Base-by-base conservation (phyloP, 2,888 invertebrate genomes). In the Zelleria hepariella region DNA sequence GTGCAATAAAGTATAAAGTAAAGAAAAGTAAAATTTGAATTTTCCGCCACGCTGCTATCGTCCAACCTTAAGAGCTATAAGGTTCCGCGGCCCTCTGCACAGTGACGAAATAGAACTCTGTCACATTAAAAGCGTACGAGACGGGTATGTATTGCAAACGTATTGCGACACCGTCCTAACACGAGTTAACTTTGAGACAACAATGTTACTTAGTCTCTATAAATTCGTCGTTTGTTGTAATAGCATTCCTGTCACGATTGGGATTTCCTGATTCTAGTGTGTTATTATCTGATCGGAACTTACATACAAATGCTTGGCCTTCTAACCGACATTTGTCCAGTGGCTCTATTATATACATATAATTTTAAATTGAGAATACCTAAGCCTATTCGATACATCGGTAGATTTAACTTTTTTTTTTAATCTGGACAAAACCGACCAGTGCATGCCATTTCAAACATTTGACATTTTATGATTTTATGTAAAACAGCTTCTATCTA, bases 181-280 rank as follows among this genome's bases (percentile, higher is more conserved):
- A 61, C 58, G 52, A 59, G 58, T 57, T 32, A 1, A 24, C 48
- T 59, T 61, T 62, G 62, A 61, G 32, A 62, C 60, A 55, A 61
- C 66, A 66, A 65, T 63, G 58, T 60, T 57, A 60, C 60, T 60
- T 48, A 56, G 58, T 58, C 60, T 10, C 25, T 42, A 49, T 62
- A 62, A 59, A 63, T 60, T 62, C 57, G 61, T 63, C 59, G 60
- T 62, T 60, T 51, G n/a, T n/a, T n/a, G n/a, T n/a, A 27, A 25
- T 69, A 61, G 62, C 68, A 82, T 80, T 77, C 77, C 62, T 61
- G 68, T 68, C 81, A 71, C 71, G 74, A 49, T 57, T 66, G 69
- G 72, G 70, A 74, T 74, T 74, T 74, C 71, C 74, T 75, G 71
- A 74, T 70, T 68, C 68, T 68, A 68, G 66, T 62, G 3, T n/a